Evolutionary conservation across 1,140 invertebrate species (phyloP).

Genomic region (Cyphomyrmex costatus): DNA sequence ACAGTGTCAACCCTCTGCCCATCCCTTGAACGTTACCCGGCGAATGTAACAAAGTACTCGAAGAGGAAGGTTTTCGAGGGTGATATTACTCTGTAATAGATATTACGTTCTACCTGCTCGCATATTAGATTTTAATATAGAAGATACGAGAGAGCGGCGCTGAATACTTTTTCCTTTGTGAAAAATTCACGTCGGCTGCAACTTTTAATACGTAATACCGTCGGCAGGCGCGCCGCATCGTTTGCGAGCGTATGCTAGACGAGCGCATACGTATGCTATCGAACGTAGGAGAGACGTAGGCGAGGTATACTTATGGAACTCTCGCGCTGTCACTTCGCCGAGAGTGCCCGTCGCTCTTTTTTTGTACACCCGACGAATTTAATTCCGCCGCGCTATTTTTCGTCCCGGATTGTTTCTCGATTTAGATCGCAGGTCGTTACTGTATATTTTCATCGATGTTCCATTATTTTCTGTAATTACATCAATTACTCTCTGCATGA

Average conservation of each 20-base stretch:
- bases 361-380: conserved; percentile 43
- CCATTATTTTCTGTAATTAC: conserved; percentile 38
- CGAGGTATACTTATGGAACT: conserved; percentile 59
- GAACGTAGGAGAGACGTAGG: conserved; percentile 63
- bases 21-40: conserved; percentile 65
- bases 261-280: conserved; percentile 61
- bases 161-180: conserved; percentile 78
- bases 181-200: conserved; percentile 78
- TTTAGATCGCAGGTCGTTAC: conserved; percentile 35
- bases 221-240: conserved; percentile 68
- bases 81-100: conserved; percentile 79
- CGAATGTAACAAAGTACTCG: conserved; percentile 77
- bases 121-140: conserved; percentile 80
- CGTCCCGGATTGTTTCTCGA: conserved; percentile 12
- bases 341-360: conserved; percentile 51
- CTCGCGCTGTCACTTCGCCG: conserved; percentile 55
- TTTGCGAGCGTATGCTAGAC: conserved; percentile 66
- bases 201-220: conserved; percentile 78
- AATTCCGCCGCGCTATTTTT: conserved; percentile 43
- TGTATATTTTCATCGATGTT: conserved; percentile 34
- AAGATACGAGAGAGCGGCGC: conserved; percentile 74
- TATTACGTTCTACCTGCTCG: conserved; percentile 77
- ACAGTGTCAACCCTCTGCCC: conserved; percentile 53
- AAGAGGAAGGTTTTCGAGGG: conserved; percentile 74
- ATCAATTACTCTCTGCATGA: conserved; percentile 9